Conservation (phyloP, 2,888 invertebrate genomes). For the Chydorus sphaericus region DNA sequence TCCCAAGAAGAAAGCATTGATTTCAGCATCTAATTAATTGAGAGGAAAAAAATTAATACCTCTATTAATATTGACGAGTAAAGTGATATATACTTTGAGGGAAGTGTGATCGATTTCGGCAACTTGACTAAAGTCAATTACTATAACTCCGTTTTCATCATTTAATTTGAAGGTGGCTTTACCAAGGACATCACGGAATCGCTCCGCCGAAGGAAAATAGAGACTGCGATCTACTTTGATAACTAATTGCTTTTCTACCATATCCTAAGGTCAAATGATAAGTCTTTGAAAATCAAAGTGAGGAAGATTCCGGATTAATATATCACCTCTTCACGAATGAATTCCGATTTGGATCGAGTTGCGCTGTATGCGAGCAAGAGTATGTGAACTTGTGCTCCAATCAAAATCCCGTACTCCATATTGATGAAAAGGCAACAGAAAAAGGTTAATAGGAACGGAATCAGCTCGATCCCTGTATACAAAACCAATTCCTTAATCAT, state of each 20-base stretch:
- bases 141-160: background rate
- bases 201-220: conserved; percentile 13
- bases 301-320: background rate
- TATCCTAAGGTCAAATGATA: background rate
- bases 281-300: too few relatives aligned
- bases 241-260: background rate
- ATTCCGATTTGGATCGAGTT: conserved; percentile 1
- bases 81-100: too few relatives aligned
- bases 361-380: conserved; percentile 10
- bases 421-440: conserved; percentile 13
- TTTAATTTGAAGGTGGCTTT: background rate
- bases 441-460: conserved; percentile 14
- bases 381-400: conserved; percentile 12
- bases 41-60: background rate
- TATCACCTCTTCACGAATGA: background rate
- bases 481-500: too few relatives aligned
- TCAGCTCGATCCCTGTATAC: conserved; percentile 10
- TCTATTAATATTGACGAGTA: too few relatives aligned
- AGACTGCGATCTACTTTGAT: conserved; percentile 4
- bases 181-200: background rate
- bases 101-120: conserved; percentile 1
- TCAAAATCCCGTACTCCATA: conserved; percentile 14
- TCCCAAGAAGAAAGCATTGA: background rate
- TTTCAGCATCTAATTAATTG: background rate
- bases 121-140: background rate